Conservation (phyloP, 2,113 vertebrate genomes). For the Crotophaga sulcirostris region DNA sequence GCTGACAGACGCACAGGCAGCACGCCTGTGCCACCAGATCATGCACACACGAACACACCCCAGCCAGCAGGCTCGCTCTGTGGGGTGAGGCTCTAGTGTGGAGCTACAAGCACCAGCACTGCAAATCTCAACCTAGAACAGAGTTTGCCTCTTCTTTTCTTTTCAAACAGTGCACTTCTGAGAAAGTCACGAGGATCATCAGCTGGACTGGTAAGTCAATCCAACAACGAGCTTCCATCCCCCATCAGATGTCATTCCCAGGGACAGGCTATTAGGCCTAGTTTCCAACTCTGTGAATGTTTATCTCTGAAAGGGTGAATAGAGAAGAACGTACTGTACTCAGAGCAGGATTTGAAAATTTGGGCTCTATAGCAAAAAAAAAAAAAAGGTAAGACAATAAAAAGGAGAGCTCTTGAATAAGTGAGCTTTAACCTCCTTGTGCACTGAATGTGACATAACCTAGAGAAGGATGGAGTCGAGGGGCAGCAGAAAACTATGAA, state of each 20-base stretch:
- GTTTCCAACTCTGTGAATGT: not conserved
- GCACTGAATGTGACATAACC: not conserved
- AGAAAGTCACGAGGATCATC: not conserved
- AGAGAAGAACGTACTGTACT: no score
- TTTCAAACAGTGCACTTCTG: not conserved
- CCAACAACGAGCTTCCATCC: not conserved
- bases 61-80: not conserved
- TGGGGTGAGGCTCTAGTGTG: not conserved
- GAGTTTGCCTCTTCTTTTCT: not conserved
- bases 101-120: not conserved
- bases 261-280: not conserved
- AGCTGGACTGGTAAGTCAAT: not conserved
- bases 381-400: not conserved
- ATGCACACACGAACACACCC: no score
- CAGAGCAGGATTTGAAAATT: not conserved
- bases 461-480: accelerated
- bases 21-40: no score
- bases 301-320: not conserved
- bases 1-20: no score
- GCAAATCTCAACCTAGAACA: not conserved
- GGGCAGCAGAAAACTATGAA: not conserved
- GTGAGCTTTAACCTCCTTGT: not conserved
- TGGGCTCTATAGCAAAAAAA: not conserved
- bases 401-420: not conserved
- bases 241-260: not conserved